These are phyloP conservation scores for Pristionchus exspectatus DNA, from an alignment of 2,888 invertebrate species.

Conservation along the genomic window DNA sequence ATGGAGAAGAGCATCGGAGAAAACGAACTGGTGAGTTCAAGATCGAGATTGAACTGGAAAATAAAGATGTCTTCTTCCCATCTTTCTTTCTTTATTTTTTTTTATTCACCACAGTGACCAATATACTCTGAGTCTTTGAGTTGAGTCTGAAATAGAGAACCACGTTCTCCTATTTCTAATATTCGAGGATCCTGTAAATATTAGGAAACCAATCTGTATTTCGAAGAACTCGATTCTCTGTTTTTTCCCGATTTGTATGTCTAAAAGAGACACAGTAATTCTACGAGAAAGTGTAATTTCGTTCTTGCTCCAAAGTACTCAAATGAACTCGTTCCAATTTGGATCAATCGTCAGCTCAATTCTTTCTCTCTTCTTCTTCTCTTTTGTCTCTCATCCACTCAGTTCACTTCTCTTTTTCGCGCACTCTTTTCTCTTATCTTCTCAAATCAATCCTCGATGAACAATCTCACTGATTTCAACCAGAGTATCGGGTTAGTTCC, in stretches of 20 bases:
- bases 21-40: background rate
- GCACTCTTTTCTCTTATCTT: background rate
- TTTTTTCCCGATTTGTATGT: background rate
- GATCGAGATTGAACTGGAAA: no score
- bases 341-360: constrained; percentile 43
- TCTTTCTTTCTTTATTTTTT: no score
- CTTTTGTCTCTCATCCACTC: constrained; percentile 29
- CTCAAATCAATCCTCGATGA: constrained; percentile 6
- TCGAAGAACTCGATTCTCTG: no score
- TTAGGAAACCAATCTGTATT: no score
- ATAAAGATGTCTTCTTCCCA: background rate
- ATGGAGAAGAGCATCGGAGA: constrained; percentile 5
- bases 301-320: constrained; percentile 6
- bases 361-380: background rate
- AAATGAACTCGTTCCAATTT: constrained; percentile 41
- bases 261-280: background rate
- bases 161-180: no score
- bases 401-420: constrained; percentile 37
- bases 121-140: background rate
- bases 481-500: constrained; percentile 22
- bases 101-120: no score
- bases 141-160: background rate
- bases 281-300: background rate
- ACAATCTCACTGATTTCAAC: constrained; percentile 24
- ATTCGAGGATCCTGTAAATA: no score